Evolutionary conservation across 2,888 invertebrate species (phyloP).

Genomic region (Gasteruption jaculator): DNA sequence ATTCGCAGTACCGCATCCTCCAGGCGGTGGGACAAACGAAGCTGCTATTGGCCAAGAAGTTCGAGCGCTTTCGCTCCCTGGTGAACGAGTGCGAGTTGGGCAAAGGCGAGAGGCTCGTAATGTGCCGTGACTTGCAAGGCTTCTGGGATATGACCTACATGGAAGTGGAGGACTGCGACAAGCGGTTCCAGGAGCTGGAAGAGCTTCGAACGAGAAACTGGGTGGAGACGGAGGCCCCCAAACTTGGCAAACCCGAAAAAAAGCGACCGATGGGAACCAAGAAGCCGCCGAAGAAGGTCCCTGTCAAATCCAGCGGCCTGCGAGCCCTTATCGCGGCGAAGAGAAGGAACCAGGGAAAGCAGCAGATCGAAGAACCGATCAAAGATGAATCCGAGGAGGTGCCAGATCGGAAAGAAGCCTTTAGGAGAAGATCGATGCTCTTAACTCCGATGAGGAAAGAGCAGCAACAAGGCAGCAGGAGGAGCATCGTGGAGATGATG

Average conservation of each 20-base stretch:
- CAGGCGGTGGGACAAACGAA: slow-evolving; percentile 75
- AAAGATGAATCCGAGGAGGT: too few relatives aligned
- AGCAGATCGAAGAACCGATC: too few relatives aligned
- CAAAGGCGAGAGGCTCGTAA: slow-evolving; percentile 56
- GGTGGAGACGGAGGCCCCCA: slow-evolving; percentile 45
- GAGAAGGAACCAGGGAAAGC: too few relatives aligned
- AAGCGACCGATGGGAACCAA: background rate
- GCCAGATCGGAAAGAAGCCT: too few relatives aligned
- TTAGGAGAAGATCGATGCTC: too few relatives aligned
- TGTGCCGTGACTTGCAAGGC: slow-evolving; percentile 71
- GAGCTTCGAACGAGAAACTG: slow-evolving; percentile 38
- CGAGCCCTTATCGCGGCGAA: background rate
- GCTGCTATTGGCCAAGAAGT: slow-evolving; percentile 71
- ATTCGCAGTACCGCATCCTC: slow-evolving; percentile 59
- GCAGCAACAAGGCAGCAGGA: too few relatives aligned
- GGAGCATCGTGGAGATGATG: too few relatives aligned
- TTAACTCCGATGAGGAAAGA: too few relatives aligned
- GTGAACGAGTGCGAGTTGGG: slow-evolving; percentile 49
- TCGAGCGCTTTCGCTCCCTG: slow-evolving; percentile 66
- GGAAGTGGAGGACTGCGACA: slow-evolving; percentile 55
- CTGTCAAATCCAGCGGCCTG: background rate
- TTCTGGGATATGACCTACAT: slow-evolving; percentile 86
- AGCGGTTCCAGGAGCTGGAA: slow-evolving; percentile 35
- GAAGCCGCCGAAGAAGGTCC: background rate
- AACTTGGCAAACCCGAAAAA: background rate